Evolutionary conservation across 2,888 invertebrate genomes (phyloP), one percentile per base, ranked within the genome.

Genomic region (Nematopogon swammerdamellus): DNA sequence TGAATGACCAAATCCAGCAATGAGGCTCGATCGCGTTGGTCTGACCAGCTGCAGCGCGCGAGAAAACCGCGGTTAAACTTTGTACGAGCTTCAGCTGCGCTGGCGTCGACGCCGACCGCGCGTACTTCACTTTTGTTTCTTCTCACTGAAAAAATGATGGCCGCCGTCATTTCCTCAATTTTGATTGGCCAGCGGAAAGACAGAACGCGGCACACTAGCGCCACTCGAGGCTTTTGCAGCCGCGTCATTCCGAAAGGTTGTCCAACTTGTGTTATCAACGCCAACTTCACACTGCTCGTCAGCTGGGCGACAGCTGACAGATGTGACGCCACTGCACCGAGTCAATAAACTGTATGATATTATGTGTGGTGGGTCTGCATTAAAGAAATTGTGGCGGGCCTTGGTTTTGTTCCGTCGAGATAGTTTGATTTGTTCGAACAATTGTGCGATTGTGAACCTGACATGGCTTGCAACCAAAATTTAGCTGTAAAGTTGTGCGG

Each of bases 401-500:
- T n/a, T n/a, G n/a, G n/a, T n/a, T n/a, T n/a, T n/a, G n/a, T n/a
- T n/a, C n/a, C n/a, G n/a, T n/a, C n/a, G n/a, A n/a, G n/a, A n/a
- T n/a, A n/a, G n/a, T n/a, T n/a, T n/a, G n/a, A n/a, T n/a, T n/a
- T n/a, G n/a, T n/a, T n/a, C n/a, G 36, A 14, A 36, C 3, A 36
- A 36, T 36, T 36, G 36, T 36, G 36, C 14, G n/a, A 14, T 8
- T 25, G 25, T 4, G 25, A 25, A 10, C 10, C 25, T 6, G 25
- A 14, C 8, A 36, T 36, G 36, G 11, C 36, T 3, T 8, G 14
- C n/a, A 14, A 14, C 44, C 74, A 82, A 63, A 84, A 84, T 63
- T 73, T 84, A 55, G 82, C 83, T 45, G 80, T 82, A 8, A 84
- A 83, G 65, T 68, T 85, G 56, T 83, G 83, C 62, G 80, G 81